Base-by-base conservation (phyloP, 2,113 vertebrate genomes). In the Phodopus roborovskii region DNA sequence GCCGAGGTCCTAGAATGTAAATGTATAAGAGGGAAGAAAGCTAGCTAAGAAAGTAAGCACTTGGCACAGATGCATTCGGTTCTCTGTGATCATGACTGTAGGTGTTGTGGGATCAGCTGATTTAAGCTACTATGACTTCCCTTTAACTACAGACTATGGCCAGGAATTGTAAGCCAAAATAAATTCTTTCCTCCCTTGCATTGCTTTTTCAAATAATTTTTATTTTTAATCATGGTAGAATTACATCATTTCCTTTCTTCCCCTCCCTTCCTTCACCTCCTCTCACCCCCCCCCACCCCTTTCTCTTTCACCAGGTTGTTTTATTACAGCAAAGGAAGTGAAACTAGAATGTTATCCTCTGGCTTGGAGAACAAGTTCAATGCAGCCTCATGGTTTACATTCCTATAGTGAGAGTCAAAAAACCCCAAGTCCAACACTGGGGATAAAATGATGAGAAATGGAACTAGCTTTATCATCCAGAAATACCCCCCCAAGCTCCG, bases 381-480 rank as follows among this genome's bases (percentile, higher is more conserved):
- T 71, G 56, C 16, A 91, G 53, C 7, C 48, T 93, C 88, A 5
- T 22, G 90, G 88, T 88, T 94, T 64, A 94, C 90, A 94, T 83
- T 83, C 74, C 22, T 26, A 84, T 16, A 50, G 96, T 87, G 73
- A 90, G 88, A 90, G 64, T 84, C 95, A 92, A 87, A 93, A 93
- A 85, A 28, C 28, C 53, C n/a, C 70, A 87, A 73, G 95, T 56
- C 88, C 88, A 94, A 95, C 36, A 1, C 88, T 75, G 42, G 94
- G 93, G 85, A 93, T 94, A 95, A 92, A 92, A 96, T 94, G 82
- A 97, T 95, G 94, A 95, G 91, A 96, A 96, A 97, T 97, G 96
- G 92, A 97, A 96, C 90, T 66, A 96, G 89, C 95, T 96, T 97
- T 97, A 96, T 95, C 96, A 95, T 98, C 95, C 88, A 75, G 86